phyloP scores from a whole-genome alignment of 1,140 invertebrate species.

The Asbolus verrucosus region DNA sequence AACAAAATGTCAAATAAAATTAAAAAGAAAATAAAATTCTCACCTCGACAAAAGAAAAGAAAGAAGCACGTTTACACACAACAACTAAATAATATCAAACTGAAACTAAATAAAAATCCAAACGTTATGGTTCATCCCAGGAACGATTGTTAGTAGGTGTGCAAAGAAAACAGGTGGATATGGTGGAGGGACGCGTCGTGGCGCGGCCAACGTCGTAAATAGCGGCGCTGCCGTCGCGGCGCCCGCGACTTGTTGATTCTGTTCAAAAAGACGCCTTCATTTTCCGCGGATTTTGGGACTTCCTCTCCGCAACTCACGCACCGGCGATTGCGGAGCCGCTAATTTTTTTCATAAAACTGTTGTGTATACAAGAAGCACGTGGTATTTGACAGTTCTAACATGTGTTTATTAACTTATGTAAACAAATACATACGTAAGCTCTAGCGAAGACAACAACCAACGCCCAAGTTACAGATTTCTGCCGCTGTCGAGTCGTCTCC shows the following conservation, averaged over 20 bases:
- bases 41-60: conserved; percentile 45
- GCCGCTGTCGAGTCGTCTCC: too few species aligned
- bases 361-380: conserved; percentile 47
- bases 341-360: conserved; percentile 38
- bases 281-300: neutral
- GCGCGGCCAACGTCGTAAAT: conserved; percentile 63
- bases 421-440: conserved; percentile 36
- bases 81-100: conserved; percentile 41
- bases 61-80: conserved; percentile 24
- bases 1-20: conserved; percentile 41
- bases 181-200: conserved; percentile 60
- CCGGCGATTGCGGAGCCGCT: conserved; percentile 24
- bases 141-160: conserved; percentile 41
- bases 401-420: conserved; percentile 48
- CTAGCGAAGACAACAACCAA: conserved; percentile 6
- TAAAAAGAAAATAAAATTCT: conserved; percentile 51
- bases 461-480: too few species aligned
- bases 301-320: neutral
- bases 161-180: conserved; percentile 59
- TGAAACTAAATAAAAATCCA: conserved; percentile 42
- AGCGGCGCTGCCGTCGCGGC: conserved; percentile 63
- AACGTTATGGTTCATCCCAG: conserved; percentile 39
- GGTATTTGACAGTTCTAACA: conserved; percentile 46
- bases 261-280: conserved; percentile 39
- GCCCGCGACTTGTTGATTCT: conserved; percentile 55